Evolutionary conservation across 2,888 invertebrate species (phyloP), one percentile per base, ranked within the genome.

Genomic region (Steromphala cineraria): DNA sequence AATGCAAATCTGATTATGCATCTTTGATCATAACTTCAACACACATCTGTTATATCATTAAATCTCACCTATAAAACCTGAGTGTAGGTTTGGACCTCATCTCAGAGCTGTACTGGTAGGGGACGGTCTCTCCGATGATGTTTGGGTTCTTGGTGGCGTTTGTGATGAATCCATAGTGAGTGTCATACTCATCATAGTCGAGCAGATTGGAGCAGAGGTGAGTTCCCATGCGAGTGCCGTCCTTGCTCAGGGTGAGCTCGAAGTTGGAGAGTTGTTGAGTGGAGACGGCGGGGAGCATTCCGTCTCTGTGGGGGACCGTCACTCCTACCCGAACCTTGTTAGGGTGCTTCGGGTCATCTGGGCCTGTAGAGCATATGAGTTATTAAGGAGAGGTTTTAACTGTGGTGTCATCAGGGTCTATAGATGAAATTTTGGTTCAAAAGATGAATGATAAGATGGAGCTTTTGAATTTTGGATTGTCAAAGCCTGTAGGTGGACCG

Each of bases 151-250:
- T 90, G 2, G 91, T 91, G 24, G 83, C 87, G 76, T 91, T 90
- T 17, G 91, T 92, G 3, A 92, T 84, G 84, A 92, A 93, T 1
- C 93, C 92, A 78, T 86, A 86, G 53, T 85, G 83, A 3, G 91
- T 92, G 7, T 31, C 56, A 31, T 74, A 83, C 86, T 92, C 90
- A 77, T 85, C 82, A 31, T 86, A 86, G 82, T 93, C 92, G 53
- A 93, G 85, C 36, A 93, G 87, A 81, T 93, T 93, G 19, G 93
- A 93, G 80, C 93, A 93, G 53, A 87, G 87, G 84, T 93, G 93
- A 19, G 89, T 90, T 7, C 91, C 93, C 3, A 91, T 85, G 28
- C 93, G 83, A 67, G 90, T 85, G 7, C 90, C 92, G 80, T 91
- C 91, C n/a, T 89, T 89, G 82, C 91, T 92, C 17, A 93, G 88